Evolutionary conservation across 2,113 vertebrate species (phyloP).

Genomic region (Hypocryptadius cinnamomeus): DNA sequence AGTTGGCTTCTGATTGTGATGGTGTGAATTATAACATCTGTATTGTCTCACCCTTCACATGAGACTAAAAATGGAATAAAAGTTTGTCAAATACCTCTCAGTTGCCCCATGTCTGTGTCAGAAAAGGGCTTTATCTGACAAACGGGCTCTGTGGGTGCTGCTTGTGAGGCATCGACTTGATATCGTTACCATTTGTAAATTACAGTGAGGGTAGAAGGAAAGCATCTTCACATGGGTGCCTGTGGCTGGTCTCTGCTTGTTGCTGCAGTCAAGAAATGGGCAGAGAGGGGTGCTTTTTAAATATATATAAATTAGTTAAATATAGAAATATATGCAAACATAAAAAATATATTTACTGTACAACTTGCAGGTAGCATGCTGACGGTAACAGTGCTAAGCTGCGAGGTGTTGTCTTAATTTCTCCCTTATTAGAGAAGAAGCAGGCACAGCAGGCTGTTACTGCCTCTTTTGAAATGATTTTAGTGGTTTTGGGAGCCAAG

Average conservation of each 20-base stretch:
- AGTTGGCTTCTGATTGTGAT: background rate
- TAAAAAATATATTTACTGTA: background rate
- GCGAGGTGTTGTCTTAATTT: background rate
- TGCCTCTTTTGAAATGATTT: background rate
- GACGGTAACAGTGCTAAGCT: fast-evolving
- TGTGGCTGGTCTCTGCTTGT: background rate
- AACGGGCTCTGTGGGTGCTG: background rate
- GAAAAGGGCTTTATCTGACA: background rate
- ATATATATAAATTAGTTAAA: background rate
- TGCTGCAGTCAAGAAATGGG: background rate
- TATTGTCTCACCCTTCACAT: background rate
- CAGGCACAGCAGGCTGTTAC: background rate
- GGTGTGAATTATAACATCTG: background rate
- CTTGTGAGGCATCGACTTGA: background rate
- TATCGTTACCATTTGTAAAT: fast-evolving
- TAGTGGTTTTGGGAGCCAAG: background rate
- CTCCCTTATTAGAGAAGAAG: background rate
- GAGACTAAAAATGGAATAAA: background rate
- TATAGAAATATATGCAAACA: background rate
- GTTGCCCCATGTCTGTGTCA: background rate
- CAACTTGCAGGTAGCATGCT: background rate
- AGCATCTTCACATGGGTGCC: background rate
- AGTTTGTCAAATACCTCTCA: background rate
- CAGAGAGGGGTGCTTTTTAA: background rate
- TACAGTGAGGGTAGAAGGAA: background rate